These are phyloP conservation scores for Galbula dea DNA, from an alignment of 2,113 vertebrate genomes.

Conservation along the genomic window DNA sequence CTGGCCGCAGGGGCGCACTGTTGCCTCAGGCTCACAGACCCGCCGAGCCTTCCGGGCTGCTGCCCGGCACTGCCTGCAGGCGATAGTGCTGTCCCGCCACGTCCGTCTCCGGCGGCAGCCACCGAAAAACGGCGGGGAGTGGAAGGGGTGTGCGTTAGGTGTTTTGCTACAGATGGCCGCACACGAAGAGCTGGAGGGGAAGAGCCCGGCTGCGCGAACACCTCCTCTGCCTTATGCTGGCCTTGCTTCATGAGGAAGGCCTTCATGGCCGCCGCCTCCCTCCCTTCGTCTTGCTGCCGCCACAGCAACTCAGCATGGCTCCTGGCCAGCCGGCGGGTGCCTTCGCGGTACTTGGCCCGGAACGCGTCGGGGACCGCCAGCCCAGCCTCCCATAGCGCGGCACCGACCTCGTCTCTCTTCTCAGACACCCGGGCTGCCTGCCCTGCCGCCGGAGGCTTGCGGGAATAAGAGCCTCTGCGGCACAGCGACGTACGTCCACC, in stretches of 20 bases:
- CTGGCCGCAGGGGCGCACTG: neutral
- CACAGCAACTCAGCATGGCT: slow-evolving; percentile 73
- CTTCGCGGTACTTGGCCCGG: slow-evolving; percentile 71
- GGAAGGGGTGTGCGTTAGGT: neutral
- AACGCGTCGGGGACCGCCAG: slow-evolving; percentile 75
- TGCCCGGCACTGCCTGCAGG: no score
- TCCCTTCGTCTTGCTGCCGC: slow-evolving; percentile 75
- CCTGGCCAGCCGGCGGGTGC: slow-evolving; percentile 66
- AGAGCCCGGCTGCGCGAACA: neutral
- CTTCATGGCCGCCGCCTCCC: slow-evolving; percentile 70
- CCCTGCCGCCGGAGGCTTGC: slow-evolving; percentile 58
- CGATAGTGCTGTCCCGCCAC: neutral
- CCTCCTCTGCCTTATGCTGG: slow-evolving; percentile 76
- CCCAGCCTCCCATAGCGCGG: slow-evolving; percentile 80
- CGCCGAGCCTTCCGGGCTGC: neutral
- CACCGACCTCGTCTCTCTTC: slow-evolving; percentile 72
- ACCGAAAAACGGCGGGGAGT: neutral
- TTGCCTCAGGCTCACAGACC: neutral
- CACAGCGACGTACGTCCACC: neutral
- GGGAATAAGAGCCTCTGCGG: neutral
- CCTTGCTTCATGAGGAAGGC: slow-evolving; percentile 70
- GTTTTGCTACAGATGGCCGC: no score
- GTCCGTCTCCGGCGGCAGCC: no score
- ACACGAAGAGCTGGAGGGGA: no score
- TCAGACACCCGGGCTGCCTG: slow-evolving; percentile 69